phyloP scores from a whole-genome alignment of 2,113 vertebrate genomes.

The Podiceps cristatus region DNA sequence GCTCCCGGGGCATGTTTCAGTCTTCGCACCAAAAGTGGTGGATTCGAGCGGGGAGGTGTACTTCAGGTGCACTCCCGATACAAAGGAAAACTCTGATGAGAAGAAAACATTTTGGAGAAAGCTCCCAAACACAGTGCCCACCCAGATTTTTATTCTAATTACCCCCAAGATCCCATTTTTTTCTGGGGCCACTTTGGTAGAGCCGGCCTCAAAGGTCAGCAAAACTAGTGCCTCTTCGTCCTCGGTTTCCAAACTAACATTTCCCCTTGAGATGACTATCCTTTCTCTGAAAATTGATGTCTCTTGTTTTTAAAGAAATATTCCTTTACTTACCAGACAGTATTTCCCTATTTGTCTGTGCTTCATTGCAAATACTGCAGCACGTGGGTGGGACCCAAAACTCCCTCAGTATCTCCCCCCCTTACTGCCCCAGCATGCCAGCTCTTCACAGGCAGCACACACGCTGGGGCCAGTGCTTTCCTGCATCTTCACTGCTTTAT shows the following conservation, averaged over 20 bases:
- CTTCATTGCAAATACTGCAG: background rate
- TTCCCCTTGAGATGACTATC: background rate
- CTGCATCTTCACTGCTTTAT: background rate
- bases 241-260: background rate
- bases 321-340: background rate
- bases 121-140: background rate
- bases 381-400: fast-evolving
- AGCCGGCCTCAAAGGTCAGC: background rate
- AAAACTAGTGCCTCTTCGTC: background rate
- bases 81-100: background rate
- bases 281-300: background rate
- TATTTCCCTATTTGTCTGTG: background rate
- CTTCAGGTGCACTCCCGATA: background rate
- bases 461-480: background rate
- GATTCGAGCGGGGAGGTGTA: fast-evolving
- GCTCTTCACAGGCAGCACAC: no score
- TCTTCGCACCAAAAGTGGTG: fast-evolving
- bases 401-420: background rate
- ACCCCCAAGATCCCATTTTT: background rate
- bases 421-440: background rate
- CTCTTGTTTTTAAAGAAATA: background rate
- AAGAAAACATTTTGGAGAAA: background rate
- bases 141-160: background rate
- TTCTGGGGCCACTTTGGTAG: background rate
- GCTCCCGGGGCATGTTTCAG: fast-evolving